Base-by-base conservation (phyloP, 2,113 vertebrate genomes). In the Lathamus discolor region DNA sequence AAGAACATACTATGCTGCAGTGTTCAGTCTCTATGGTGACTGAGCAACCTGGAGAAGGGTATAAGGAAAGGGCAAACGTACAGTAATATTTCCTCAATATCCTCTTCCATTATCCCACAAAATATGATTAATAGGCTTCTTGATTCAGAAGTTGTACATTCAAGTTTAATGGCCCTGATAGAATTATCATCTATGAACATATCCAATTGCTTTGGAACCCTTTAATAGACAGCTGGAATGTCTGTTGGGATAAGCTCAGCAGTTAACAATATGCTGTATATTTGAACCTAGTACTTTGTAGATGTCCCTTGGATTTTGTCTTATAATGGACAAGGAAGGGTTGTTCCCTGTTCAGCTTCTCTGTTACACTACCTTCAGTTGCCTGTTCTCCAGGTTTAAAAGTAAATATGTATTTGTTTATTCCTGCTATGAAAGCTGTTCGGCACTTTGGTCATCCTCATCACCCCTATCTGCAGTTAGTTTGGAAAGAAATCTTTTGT, bases 231-330 rank as follows among this genome's bases (percentile, higher is more conserved):
- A 93, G 72, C 49, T 80, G 59, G 59, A 31, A 19, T 11, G 14
- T 67, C 88, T 73, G 18, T 69, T 76, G 85, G 85, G 92, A 86
- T 49, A 74, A 83, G 59, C 17, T 73, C 44, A 83, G 94, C 85
- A 86, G 85, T 93, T 95, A 92, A 55, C 85, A 93, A 88, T 96
- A 97, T 93, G 85, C 49, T 69, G 22, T 77, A 2, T 80, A 37
- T 85, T 72, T 92, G 41, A 67, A 80, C 35, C n/a, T 70, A n/a
- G 49, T n/a, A 68, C 51, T 13, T 90, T 64, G 48, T 28, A 83
- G 48, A 13, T 76, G 39, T 82, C 66, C 48, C 66, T 9, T 79
- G 29, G 43, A 76, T 62, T 54, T 57, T 73, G 25, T 48, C 11
- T 48, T 51, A 13, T 20, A 82, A 59, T 24, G 15, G 37, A 11